A percentile compares a stretch with the other conserved stretches of the same genome.
These are phyloP conservation scores for Dicaeum eximium DNA, from an alignment of 2,113 vertebrate species.

Conservation along the genomic window DNA sequence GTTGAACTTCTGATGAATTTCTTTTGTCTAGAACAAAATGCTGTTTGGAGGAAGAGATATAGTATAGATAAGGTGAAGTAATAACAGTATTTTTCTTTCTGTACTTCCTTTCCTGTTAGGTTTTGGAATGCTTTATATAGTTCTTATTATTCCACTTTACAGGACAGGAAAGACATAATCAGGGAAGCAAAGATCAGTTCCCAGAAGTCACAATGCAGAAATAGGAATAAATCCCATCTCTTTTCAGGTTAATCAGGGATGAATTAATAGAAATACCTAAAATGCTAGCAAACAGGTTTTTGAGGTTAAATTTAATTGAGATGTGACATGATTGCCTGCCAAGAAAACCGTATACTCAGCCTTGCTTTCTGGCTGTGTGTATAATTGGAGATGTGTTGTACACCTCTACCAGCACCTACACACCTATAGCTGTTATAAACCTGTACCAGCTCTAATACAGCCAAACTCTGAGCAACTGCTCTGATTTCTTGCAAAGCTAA, in stretches of 20 bases:
- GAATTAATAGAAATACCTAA: not conserved
- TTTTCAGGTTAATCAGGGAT: not conserved
- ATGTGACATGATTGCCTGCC: not conserved
- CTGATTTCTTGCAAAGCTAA: not conserved
- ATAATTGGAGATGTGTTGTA: not conserved
- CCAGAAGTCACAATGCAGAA: not conserved
- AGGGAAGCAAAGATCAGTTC: conserved; percentile 1
- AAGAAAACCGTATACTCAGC: not conserved
- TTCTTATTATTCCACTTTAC: not conserved
- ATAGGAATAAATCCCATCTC: not conserved
- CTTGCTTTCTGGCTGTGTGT: not conserved
- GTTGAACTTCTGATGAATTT: conserved; percentile 64
- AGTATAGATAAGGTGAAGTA: not conserved
- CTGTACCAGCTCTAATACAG: not conserved
- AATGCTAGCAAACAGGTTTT: not conserved
- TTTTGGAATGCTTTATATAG: not conserved
- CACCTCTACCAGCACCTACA: no score
- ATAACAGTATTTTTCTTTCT: not conserved
- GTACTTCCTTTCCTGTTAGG: not conserved
- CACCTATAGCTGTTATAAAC: no score
- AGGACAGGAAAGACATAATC: not conserved
- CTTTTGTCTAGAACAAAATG: conserved; percentile 66
- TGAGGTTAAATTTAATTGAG: not conserved
- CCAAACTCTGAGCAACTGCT: not conserved
- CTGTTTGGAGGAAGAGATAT: conserved; percentile 22